These are phyloP conservation scores for Drosophila meridionalis DNA, from an alignment of 2,888 invertebrate species.

Conservation along the genomic window DNA sequence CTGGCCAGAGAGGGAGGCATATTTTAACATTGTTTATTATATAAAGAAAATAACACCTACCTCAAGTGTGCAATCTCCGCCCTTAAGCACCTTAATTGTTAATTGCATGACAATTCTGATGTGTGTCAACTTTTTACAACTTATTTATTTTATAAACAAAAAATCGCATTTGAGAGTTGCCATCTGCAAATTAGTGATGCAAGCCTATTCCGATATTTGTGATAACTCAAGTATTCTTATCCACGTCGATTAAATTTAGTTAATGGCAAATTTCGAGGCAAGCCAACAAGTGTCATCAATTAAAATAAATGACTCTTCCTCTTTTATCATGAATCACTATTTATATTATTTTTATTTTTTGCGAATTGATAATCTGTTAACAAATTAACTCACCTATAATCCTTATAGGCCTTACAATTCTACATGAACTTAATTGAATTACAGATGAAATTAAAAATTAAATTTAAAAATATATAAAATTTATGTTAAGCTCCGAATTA, in stretches of 20 bases:
- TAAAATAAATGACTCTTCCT: not conserved
- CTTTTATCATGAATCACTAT: not conserved
- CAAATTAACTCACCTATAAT: too few species aligned
- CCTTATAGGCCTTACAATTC: not conserved
- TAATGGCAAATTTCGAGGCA: not conserved
- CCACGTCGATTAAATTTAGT: constrained; percentile 13
- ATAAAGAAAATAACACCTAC: constrained; percentile 83
- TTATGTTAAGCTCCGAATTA: not conserved
- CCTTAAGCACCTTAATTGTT: constrained; percentile 90
- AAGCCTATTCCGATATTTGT: constrained; percentile 28
- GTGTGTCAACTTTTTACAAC: constrained; percentile 14
- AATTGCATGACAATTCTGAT: constrained; percentile 87
- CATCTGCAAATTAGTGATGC: constrained; percentile 46
- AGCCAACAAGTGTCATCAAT: constrained; percentile 3
- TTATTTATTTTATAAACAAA: constrained; percentile 51
- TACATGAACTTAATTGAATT: not conserved
- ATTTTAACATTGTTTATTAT: not conserved
- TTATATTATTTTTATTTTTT: not conserved
- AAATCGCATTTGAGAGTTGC: constrained; percentile 43
- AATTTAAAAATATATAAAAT: not conserved
- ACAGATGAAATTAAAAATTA: not conserved
- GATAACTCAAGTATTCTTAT: not conserved
- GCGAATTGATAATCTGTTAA: not conserved
- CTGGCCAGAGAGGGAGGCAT: constrained; percentile 73
- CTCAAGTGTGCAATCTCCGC: constrained; percentile 89